Evolutionary conservation across 2,113 vertebrate species (phyloP), one percentile per base, ranked within the genome.

Genomic region (Dryoscopus gambensis): DNA sequence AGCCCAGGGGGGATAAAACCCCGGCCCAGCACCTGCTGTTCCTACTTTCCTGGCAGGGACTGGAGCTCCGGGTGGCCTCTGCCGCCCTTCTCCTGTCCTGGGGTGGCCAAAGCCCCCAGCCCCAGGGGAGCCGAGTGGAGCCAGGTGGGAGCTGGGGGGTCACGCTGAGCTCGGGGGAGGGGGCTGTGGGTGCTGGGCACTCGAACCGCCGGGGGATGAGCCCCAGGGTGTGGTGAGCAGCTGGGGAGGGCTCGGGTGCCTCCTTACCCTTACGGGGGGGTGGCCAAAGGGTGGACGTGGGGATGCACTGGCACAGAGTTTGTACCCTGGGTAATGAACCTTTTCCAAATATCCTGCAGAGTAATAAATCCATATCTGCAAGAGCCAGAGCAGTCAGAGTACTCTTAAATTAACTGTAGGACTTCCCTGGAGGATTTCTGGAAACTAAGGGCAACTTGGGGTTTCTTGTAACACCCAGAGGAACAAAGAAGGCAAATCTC

Each of bases 331-430:
- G 1, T 10, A 3, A 13, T 6, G 7, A 2, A 2, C 11, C 19
- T 49, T 27, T 44, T 14, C 46, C 50, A 50, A 13, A 15, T 20
- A 4, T 11, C 4, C 1, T 30, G 23, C 24, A 33, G 27, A 30
- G 44, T 3, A 9, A 56, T 3, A 22, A 25, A 49, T 5, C 39
- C 8, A 0, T 2, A 13, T 15, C 21, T 42, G 46, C 25, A 24
- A 14, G 60, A n/a, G 37, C 30, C 44, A 53, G 11, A 14, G 16
- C n/a, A 52, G 42, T 2, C 30, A 1, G 11, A 49, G 8, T 5
- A 23, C 10, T 53, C 2, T 1, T 46, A 4, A 13, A 21, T 4
- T 10, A 47, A 4, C n/a, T 55, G 10, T 1, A 1, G 28, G 17
- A 8, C 15, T 42, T 40, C 25, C 30, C 18, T 33, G 24, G 35